Base-by-base conservation (phyloP, 1,140 invertebrate species). In the Platyscapa corneri region DNA sequence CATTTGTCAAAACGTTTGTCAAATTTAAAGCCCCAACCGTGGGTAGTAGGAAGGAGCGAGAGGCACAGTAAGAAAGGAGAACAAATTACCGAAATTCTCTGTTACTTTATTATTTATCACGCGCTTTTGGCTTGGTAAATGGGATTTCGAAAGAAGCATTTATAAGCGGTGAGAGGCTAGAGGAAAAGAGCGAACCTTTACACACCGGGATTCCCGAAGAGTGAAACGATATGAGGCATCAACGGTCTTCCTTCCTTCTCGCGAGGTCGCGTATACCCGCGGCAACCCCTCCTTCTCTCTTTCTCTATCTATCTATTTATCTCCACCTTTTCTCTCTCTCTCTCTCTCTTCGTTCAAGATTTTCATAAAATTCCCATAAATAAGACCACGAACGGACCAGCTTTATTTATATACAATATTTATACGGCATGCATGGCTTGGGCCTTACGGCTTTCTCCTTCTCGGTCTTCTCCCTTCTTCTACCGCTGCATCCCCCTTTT, bases 291-390 rank as follows among this genome's bases (percentile, higher is more conserved):
- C 46, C 18, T 77, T 70, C 56, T 70, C 77, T 42, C 64, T 42
- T 14, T 72, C 64, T 70, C 82, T 49, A 39, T 53, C 64, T 23
- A 34, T 67, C 46, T 85, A 27, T 60, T 27, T 60, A 60, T 60
- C 82, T 70, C 76, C 34, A 8, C 53, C 60, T 49, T 46, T 42
- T 64, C 76, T 56, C 65, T 46, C 67, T 37, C 53, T 34, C 53
- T 85, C 56, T 23, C 82, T 74, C 64, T 60, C 83, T 80, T 80
- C 0, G 70, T 32, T 20, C 10, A 70, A 49, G 83, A 90, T 91
- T 91, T 91, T 90, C 90, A 91, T 91, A 90, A 91, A 91, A 91
- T 89, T 88, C 89, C 79, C 89, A 91, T 91, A 91, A 91, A 91
- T 91, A 90, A 90, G 76, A 82, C 67, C 85, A 77, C 78, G 83